Conservation (phyloP, 1,140 invertebrate species). For the Caligus rogercresseyi region DNA sequence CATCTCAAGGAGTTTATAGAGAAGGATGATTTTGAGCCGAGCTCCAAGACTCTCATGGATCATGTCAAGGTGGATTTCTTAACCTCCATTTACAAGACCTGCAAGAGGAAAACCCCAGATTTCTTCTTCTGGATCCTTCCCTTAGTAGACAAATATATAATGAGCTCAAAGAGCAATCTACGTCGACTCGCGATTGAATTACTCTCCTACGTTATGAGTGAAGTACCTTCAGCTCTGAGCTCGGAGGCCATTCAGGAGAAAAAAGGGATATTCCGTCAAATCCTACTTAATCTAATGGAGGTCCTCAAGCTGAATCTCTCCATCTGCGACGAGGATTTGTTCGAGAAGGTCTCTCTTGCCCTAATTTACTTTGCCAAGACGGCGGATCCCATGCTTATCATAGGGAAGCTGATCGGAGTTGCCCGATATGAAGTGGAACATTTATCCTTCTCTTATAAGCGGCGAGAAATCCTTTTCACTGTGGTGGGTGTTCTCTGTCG, state of each 20-base stretch:
- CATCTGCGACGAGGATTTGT: not conserved
- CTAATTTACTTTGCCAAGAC: not conserved
- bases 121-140: not conserved
- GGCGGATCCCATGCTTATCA: not conserved
- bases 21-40: not conserved
- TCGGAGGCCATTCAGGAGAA: not conserved
- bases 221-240: not conserved
- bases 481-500: not conserved
- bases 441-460: not conserved
- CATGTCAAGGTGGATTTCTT: not conserved
- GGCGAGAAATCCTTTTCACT: not conserved
- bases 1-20: not conserved
- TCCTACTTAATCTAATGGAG: not conserved
- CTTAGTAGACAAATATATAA: not conserved
- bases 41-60: not conserved
- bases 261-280: not conserved
- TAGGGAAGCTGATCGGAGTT: not conserved
- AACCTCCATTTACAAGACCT: not conserved
- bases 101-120: not conserved
- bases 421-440: not conserved
- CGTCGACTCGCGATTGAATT: not conserved
- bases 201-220: not conserved
- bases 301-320: not conserved
- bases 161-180: not conserved
- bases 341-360: not conserved